These are phyloP conservation scores for Antitype chi DNA, from an alignment of 2,888 invertebrate species.

Conservation along the genomic window DNA sequence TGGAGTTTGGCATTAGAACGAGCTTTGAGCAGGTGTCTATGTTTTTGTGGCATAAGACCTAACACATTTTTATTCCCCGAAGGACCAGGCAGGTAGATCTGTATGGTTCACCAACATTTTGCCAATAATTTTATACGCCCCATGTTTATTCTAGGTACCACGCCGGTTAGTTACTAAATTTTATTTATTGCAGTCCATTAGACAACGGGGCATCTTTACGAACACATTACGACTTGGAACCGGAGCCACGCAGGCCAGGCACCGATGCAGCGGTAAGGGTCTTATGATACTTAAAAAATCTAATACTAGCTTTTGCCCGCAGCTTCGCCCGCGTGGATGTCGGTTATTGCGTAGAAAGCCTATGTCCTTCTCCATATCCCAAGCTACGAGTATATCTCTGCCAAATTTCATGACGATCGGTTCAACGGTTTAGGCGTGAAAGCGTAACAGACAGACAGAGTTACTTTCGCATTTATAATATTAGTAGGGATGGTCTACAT, in stretches of 20 bases:
- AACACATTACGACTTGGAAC: constrained; percentile 80
- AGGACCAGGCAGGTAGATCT: not conserved
- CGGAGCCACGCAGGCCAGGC: constrained; percentile 78
- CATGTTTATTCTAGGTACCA: not conserved
- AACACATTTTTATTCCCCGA: not conserved
- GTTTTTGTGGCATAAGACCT: not conserved
- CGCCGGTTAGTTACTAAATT: not conserved
- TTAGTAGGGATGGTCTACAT: not conserved
- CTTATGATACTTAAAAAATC: not conserved
- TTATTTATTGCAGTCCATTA: constrained; percentile 76
- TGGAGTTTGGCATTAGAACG: not conserved
- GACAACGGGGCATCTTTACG: constrained; percentile 79
- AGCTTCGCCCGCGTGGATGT: no score
- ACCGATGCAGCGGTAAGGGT: constrained; percentile 81
- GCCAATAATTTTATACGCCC: not conserved
- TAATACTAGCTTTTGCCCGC: no score
- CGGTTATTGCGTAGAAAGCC: no score
- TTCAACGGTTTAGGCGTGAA: no score
- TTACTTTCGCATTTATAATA: no score
- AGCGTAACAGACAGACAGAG: no score
- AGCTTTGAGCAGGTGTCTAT: not conserved
- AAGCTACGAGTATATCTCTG: no score
- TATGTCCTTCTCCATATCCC: no score
- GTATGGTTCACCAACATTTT: not conserved
- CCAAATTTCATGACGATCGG: no score